Percentiles rank a stretch among this genome's conserved stretches.
Conservation (phyloP, 2,797 vertebrate genomes). For the Craterocephalus amniculus region DNA sequence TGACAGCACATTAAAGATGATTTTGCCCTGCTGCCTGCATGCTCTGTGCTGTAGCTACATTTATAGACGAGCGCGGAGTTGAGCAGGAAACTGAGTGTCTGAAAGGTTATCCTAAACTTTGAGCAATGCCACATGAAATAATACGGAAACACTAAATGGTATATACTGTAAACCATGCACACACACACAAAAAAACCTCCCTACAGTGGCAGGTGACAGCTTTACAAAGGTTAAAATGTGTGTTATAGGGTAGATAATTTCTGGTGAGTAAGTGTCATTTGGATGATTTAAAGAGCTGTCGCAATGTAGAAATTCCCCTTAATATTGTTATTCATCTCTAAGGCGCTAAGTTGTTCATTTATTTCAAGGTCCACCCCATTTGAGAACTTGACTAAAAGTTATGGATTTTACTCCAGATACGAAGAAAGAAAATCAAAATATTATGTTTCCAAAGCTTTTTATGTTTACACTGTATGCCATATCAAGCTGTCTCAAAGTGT, state of each 20-base stretch:
- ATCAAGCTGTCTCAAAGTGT: constrained; percentile 9
- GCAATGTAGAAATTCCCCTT: not conserved
- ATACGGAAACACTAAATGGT: not conserved
- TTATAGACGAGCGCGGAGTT: constrained; percentile 13
- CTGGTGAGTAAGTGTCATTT: not conserved
- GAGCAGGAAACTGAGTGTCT: constrained; percentile 31
- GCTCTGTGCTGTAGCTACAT: constrained; percentile 26
- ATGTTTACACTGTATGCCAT: constrained; percentile 2
- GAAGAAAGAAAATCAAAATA: not conserved
- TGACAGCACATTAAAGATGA: constrained; percentile 43
- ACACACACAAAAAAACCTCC: not conserved
- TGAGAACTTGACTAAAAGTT: not conserved
- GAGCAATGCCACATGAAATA: not conserved
- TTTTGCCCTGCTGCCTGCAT: constrained; percentile 48
- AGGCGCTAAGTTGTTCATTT: not conserved
- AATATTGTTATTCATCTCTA: not conserved
- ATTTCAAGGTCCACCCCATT: not conserved
- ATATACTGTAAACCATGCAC: not conserved
- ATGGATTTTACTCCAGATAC: not conserved
- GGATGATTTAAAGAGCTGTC: not conserved
- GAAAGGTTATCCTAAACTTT: constrained; percentile 15
- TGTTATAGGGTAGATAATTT: no score
- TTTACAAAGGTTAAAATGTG: not conserved
- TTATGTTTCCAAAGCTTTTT: not conserved
- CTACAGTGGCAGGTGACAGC: not conserved